Evolutionary conservation across 1,140 invertebrate genomes (phyloP), one percentile per base, ranked within the genome.

Genomic region (Aphelenchoides besseyi): DNA sequence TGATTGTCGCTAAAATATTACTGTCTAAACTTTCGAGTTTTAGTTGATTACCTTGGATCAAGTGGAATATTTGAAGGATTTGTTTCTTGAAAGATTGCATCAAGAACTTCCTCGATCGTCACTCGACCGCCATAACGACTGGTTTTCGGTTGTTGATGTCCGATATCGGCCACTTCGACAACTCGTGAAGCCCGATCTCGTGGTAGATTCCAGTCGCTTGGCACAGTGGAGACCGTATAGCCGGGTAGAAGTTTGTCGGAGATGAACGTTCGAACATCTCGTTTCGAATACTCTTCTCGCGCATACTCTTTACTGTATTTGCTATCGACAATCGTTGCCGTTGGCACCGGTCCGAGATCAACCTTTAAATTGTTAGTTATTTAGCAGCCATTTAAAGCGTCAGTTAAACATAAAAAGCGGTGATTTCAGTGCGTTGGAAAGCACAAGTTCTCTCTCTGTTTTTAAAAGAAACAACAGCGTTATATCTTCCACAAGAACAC

Each of bases 71-170:
- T 57, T 69, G 75, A 29, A 74, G 79, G 70, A 37, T 61, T 26
- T 2, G 75, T 63, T 76, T 82, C 23, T 71, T 78, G 68, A 70
- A 84, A 83, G 54, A 95, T 89, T 68, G 92, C 92, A 86, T 94
- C 92, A 84, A 95, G 88, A 66, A 94, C 92, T 88, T 95, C 93
- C 87, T 94, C 92, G 84, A 95, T 88, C 54, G 92, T 93, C 57
- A 92, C 91, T 70, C 91, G 91, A 77, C 85, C 80, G 29, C 79
- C 79, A 70, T 77, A 79, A 36, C 16, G 66, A 61, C 33, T 59
- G 0, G 32, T 54, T 53, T 54, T 53, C 28, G 37, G 23, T 28
- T 74, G 53, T 36, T 66, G 28, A 1, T 57, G 52, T 5, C 79
- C 79, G 9, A 85, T 70, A 61, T 83, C 82, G 12, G 79, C 82